Conservation (phyloP, 2,888 invertebrate species). For the Apomyelois bistriatella region DNA sequence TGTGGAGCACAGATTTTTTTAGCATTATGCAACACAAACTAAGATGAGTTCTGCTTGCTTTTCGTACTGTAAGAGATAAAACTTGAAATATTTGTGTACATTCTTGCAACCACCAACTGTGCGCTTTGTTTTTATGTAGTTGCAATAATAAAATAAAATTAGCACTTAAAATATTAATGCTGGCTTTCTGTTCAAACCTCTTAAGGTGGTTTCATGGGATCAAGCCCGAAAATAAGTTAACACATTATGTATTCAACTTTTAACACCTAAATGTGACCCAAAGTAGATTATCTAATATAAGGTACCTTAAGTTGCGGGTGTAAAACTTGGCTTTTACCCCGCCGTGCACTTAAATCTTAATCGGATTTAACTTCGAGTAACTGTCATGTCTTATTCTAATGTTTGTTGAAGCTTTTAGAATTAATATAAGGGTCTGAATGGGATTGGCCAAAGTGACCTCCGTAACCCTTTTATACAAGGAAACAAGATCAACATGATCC, state of each 20-base stretch:
- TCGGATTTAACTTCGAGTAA: conserved; percentile 8
- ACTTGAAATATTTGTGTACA: neutral
- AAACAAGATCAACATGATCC: too few species aligned
- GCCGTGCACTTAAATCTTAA: conserved; percentile 9
- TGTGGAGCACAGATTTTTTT: neutral
- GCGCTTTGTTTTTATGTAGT: too few species aligned
- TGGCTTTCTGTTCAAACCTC: too few species aligned
- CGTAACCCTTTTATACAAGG: too few species aligned
- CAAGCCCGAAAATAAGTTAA: too few species aligned
- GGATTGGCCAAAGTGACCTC: conserved; percentile 9
- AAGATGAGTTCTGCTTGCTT: conserved; percentile 4
- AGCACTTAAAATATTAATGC: too few species aligned
- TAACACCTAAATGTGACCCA: neutral
- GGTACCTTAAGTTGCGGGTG: neutral
- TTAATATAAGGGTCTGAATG: conserved; percentile 7
- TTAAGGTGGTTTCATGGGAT: too few species aligned
- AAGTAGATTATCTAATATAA: conserved; percentile 6
- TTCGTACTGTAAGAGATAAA: neutral
- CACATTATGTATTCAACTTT: too few species aligned
- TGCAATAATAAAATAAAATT: too few species aligned
- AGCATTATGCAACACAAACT: neutral
- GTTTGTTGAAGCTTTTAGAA: conserved; percentile 10
- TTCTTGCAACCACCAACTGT: too few species aligned
- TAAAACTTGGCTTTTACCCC: conserved; percentile 7
- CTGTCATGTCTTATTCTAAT: conserved; percentile 11